Conservation (phyloP, 30 jellyfish, hydroid and myxozoan genomes). For the Cassiopea andromeda region DNA sequence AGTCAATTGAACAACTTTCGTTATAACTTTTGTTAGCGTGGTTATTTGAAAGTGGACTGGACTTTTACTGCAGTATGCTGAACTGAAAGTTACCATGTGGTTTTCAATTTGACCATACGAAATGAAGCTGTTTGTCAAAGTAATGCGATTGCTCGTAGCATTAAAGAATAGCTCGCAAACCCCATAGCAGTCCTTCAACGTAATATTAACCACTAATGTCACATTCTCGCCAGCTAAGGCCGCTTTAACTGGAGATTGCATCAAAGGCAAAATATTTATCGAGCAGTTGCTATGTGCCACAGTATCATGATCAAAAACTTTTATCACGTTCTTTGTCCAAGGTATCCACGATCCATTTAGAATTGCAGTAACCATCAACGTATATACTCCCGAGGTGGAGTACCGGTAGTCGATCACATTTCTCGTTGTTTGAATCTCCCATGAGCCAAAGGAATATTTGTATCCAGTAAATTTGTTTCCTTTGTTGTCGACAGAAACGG, state of each 20-base stretch:
- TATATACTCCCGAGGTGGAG: constrained; percentile 5
- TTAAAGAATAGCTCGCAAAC: not conserved
- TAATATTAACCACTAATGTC: not conserved
- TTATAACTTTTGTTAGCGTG: not conserved
- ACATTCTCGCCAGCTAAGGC: not conserved
- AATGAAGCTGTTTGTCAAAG: not conserved
- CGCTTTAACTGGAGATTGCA: not conserved
- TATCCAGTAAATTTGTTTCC: not conserved
- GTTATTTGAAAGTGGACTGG: not conserved
- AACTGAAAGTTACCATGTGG: not conserved
- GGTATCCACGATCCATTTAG: constrained; percentile 21
- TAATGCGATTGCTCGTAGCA: not conserved
- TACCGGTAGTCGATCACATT: not conserved
- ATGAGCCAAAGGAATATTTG: constrained; percentile 40
- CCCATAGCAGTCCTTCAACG: constrained; percentile 34
- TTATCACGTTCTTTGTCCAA: constrained; percentile 32
- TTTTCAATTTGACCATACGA: not conserved
- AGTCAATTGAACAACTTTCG: not conserved
- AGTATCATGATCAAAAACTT: constrained; percentile 51
- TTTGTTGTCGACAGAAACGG: constrained; percentile 1
- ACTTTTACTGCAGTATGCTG: not conserved
- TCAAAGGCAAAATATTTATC: not conserved
- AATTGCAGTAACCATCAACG: constrained; percentile 21
- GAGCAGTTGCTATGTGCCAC: constrained; percentile 40
- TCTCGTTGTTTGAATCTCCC: constrained; percentile 19